phyloP scores from a whole-genome alignment of 2,113 vertebrate genomes.

The Callorhinus ursinus region DNA sequence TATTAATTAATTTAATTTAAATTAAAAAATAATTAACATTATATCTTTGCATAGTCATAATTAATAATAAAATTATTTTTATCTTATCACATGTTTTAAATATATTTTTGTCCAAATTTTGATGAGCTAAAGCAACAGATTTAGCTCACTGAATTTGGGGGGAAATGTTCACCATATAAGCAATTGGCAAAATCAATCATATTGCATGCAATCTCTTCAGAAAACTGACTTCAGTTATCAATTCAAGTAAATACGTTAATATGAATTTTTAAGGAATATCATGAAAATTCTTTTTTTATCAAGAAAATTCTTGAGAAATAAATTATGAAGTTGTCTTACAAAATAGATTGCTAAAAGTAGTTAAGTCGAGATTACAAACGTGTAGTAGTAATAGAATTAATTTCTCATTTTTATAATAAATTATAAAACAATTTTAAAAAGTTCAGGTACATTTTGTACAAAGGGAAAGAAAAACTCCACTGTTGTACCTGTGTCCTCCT shows the following conservation, averaged over 20 bases:
- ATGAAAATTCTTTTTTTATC: neutral
- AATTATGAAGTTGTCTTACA: neutral
- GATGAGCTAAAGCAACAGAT: neutral
- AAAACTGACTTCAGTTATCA: conserved; percentile 19
- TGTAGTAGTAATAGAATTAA: neutral
- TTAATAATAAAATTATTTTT: conserved; percentile 44
- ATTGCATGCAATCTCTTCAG: neutral
- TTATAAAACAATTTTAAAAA: neutral
- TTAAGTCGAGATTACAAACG: neutral
- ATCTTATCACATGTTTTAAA: conserved; percentile 27
- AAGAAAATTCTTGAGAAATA: neutral
- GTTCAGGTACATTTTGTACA: neutral
- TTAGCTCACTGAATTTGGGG: neutral
- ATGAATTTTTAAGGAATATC: neutral
- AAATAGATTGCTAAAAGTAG: neutral
- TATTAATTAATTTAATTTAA: too few species aligned
- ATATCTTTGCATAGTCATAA: neutral
- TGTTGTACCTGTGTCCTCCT: neutral
- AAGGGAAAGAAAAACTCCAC: neutral
- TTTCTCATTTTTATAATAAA: conserved; percentile 51
- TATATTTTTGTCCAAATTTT: neutral
- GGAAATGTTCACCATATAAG: neutral
- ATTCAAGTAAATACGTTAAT: neutral
- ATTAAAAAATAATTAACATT: neutral
- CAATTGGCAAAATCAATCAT: neutral